Conservation (phyloP, 2,888 invertebrate genomes). For the Lasioglossum marginatum region DNA sequence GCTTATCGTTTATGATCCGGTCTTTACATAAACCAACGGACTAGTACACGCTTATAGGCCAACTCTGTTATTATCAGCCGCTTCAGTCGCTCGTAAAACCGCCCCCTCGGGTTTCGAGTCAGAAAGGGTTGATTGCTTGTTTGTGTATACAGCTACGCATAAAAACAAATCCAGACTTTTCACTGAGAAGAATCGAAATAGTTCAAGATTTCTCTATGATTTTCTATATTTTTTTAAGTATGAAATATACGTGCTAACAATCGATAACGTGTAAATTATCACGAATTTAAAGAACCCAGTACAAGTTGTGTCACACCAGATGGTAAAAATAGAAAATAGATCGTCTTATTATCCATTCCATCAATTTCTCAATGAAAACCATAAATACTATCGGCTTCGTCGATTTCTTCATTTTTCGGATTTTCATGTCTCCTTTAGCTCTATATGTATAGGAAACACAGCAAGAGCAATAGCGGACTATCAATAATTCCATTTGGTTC, state of each 20-base stretch:
- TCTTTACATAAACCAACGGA: constrained; percentile 29
- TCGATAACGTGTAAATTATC: no score
- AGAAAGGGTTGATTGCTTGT: constrained; percentile 1
- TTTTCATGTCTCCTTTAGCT: neutral
- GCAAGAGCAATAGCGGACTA: constrained; percentile 1
- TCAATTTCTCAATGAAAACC: neutral
- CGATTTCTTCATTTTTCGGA: neutral
- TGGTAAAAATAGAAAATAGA: neutral
- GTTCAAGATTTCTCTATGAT: neutral
- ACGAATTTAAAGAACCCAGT: neutral
- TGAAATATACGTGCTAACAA: neutral
- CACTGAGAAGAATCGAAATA: neutral
- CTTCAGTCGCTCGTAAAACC: constrained; percentile 10
- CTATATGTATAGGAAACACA: neutral
- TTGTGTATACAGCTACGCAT: neutral
- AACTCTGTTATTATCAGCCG: constrained; percentile 3
- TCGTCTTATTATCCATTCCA: neutral
- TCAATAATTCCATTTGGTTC: constrained; percentile 47
- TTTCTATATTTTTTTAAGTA: neutral
- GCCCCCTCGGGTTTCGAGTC: neutral
- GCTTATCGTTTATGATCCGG: constrained; percentile 52
- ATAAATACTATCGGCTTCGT: neutral
- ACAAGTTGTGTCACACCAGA: neutral
- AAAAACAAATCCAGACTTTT: neutral
- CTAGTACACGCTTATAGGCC: constrained; percentile 14